phyloP scores from a whole-genome alignment of 2,888 invertebrate genomes.

The Bugulina stolonifera region DNA sequence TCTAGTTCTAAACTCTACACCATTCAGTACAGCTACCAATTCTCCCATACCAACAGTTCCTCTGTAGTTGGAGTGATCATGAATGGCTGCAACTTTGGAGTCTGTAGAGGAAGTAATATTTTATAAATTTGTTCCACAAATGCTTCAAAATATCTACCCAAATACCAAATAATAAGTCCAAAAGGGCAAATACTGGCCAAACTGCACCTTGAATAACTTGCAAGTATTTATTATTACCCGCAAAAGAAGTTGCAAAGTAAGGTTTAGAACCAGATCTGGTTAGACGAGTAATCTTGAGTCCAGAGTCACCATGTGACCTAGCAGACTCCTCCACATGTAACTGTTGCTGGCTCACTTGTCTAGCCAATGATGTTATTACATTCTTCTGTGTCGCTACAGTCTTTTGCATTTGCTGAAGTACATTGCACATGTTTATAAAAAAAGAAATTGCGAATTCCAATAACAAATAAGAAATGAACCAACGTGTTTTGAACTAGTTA shows the following conservation, averaged over 20 bases:
- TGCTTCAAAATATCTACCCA: too few relatives aligned
- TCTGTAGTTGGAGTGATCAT: slow-evolving; percentile 35
- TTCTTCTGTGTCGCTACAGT: neutral
- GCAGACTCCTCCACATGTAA: slow-evolving; percentile 28
- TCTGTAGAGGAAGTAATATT: neutral
- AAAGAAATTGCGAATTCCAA: too few relatives aligned
- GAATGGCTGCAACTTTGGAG: slow-evolving; percentile 30
- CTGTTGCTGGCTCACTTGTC: slow-evolving; percentile 28
- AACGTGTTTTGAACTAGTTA: too few relatives aligned
- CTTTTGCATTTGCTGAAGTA: slow-evolving; percentile 3
- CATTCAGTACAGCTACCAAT: slow-evolving; percentile 36
- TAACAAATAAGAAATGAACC: too few relatives aligned
- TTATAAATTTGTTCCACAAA: too few relatives aligned
- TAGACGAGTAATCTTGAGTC: slow-evolving; percentile 27
- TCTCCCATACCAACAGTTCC: slow-evolving; percentile 26
- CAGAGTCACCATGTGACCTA: slow-evolving; percentile 30
- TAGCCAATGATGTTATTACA: slow-evolving; percentile 9
- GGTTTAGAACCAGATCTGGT: slow-evolving; percentile 18
- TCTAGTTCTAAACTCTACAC: slow-evolving; percentile 41
- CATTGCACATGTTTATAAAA: too few relatives aligned
- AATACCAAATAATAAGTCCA: too few relatives aligned
- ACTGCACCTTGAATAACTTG: too few relatives aligned
- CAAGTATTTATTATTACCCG: too few relatives aligned
- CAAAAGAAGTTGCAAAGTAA: slow-evolving; percentile 9
- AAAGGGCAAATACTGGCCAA: too few relatives aligned